A percentile compares a stretch with the other conserved stretches of the same genome.
Evolutionary conservation across 92 coral and sea anemone species (phyloP).

Genomic region (Epizoanthus fatuus): DNA sequence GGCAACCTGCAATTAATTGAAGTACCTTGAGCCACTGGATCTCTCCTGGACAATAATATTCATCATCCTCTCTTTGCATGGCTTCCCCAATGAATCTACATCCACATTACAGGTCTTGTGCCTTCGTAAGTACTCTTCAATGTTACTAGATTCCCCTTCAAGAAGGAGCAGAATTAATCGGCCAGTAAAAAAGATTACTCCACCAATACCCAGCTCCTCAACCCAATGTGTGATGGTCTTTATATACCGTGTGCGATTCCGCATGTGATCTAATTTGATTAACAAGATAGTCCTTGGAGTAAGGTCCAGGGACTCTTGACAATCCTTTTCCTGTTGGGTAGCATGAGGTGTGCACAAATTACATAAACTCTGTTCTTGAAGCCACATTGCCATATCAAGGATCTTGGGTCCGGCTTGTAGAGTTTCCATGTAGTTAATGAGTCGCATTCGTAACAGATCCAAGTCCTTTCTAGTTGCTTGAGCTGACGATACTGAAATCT

Average conservation of each 20-base stretch:
- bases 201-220: conserved; percentile 72
- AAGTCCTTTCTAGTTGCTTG: conserved; percentile 70
- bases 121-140: conserved; percentile 78
- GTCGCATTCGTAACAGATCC: conserved; percentile 46
- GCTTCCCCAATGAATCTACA: conserved; percentile 89
- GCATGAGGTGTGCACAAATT: neutral
- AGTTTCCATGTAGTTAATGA: conserved; percentile 50
- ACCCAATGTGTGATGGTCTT: conserved; percentile 81
- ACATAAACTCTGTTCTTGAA: conserved; percentile 73
- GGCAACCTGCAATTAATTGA: neutral
- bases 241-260: conserved; percentile 79
- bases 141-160: conserved; percentile 65
- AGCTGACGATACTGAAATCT: conserved; percentile 83
- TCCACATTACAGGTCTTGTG: conserved; percentile 86
- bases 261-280: conserved; percentile 89
- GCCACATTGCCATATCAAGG: conserved; percentile 85
- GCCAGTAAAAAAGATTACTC: conserved; percentile 71
- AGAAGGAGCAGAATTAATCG: conserved; percentile 75
- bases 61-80: conserved; percentile 98
- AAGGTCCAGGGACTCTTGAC: neutral
- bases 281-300: conserved; percentile 48
- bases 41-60: conserved; percentile 63
- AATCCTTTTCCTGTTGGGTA: neutral
- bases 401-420: conserved; percentile 73
- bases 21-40: conserved; percentile 24